A percentile compares a stretch with the other conserved stretches of the same genome.
These are phyloP conservation scores for Rhagoletis zephyria DNA, from an alignment of 1,140 invertebrate species.

Conservation along the genomic window DNA sequence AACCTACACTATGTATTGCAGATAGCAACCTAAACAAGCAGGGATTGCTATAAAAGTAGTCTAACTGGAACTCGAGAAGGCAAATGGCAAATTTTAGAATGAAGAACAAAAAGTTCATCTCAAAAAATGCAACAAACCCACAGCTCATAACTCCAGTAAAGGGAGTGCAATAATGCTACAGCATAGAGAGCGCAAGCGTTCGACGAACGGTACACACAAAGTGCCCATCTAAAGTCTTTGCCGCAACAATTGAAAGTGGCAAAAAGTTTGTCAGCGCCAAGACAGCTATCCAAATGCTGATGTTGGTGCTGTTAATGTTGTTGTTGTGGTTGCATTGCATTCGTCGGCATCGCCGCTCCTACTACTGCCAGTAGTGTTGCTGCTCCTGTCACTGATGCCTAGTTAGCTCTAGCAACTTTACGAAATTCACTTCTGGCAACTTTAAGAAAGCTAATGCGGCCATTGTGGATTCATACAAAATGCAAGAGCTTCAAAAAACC, in stretches of 20 bases:
- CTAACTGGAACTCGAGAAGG: not conserved
- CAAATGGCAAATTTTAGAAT: not conserved
- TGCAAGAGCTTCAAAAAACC: constrained; percentile 8
- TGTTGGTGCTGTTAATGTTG: not conserved
- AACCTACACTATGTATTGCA: not conserved
- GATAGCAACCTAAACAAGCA: not conserved
- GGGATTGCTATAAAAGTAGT: not conserved
- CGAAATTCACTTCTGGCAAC: not conserved
- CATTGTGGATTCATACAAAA: constrained; percentile 8
- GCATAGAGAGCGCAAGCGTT: not conserved
- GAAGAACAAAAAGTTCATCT: not conserved
- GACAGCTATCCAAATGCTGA: not conserved
- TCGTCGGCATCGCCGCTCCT: not conserved
- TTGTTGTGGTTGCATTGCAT: constrained; percentile 21
- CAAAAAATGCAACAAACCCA: not conserved
- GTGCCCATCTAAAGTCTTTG: not conserved
- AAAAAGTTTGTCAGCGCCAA: constrained; percentile 16
- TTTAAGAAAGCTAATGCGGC: constrained; percentile 44
- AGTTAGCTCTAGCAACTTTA: constrained; percentile 26
- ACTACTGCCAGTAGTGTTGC: not conserved
- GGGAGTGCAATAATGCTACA: not conserved
- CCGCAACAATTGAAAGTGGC: constrained; percentile 33
- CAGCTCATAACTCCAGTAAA: not conserved
- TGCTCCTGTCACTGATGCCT: not conserved
- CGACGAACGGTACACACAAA: not conserved